Base-by-base conservation (phyloP, 2,113 vertebrate species). In the Orthonyx spaldingii region DNA sequence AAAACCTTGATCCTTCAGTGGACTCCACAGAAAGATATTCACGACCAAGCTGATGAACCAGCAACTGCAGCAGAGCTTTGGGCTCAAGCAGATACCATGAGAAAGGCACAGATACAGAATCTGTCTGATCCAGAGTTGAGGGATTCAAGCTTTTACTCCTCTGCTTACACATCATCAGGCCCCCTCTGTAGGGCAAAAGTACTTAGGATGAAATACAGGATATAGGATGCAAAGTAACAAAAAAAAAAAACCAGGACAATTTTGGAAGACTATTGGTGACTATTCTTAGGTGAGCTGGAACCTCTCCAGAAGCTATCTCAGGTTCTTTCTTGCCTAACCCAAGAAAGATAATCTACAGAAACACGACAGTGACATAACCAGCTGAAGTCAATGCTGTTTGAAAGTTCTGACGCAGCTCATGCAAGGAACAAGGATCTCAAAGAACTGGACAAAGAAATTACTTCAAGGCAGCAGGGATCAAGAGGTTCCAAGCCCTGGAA, bases 311-410 rank as follows among this genome's bases (percentile, higher is more conserved):
- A 92, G 49, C 8, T 52, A 16, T 11, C 15, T 8, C 14, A 68
- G 52, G 33, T 27, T 68, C 37, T 50, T 91, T 63, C 35, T 41
- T 71, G 26, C 56, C n/a, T 75, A 71, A 70, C 1, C 27, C 39
- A 49, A 84, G 50, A 61, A 63, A 42, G 11, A 72, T 74, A 87
- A 81, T 16, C 47, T 60, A 78, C 35, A 87, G 28, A 53, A 87
- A 71, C 5, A 44, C 0, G 3, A 46, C 20, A 77, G 72, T 0
- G 0, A 63, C 60, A 75, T 9, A 64, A 74, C 55, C 32, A 69
- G 50, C 35, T 49, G 41, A 79, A 78, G 23, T 4, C 44, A 93
- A 26, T 2, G 5, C 16, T 60, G 33, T 23, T 19, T 14, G 8
- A 26, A 69, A 75, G 32, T n/a, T 68, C 53, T 64, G 70, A 64